Conservation (phyloP, 1,140 invertebrate genomes). For the Popillia japonica region DNA sequence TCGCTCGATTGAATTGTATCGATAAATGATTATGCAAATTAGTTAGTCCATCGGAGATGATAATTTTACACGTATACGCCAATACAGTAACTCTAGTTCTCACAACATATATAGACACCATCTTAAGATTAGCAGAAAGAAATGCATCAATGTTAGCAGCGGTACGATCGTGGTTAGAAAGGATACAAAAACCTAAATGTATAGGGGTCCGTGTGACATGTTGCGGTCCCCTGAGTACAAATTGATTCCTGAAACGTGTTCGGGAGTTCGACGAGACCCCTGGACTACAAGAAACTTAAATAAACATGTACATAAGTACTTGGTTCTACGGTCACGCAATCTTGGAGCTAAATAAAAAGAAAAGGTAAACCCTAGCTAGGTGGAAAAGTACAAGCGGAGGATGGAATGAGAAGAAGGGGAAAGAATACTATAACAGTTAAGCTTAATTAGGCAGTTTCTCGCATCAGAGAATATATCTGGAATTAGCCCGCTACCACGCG, state of each 20-base stretch:
- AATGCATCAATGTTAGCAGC: neutral
- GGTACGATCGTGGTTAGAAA: neutral
- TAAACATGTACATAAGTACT: constrained; percentile 11
- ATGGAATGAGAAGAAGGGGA: neutral
- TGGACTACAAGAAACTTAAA: neutral
- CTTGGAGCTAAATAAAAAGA: neutral
- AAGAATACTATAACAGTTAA: neutral
- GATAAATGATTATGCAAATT: too few relatives aligned
- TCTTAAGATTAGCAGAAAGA: neutral
- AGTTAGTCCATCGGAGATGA: too few relatives aligned
- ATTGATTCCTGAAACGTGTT: neutral
- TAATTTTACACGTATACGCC: too few relatives aligned
- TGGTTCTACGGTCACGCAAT: constrained; percentile 3
- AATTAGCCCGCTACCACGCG: neutral
- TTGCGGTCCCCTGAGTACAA: constrained; percentile 8
- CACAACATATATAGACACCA: too few relatives aligned
- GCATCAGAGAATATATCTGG: neutral
- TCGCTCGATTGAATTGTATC: too few relatives aligned
- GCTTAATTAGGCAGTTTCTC: neutral
- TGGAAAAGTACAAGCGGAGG: neutral
- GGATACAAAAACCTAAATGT: neutral
- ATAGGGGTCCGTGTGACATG: constrained; percentile 3
- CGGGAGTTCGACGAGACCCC: neutral
- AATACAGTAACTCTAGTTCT: too few relatives aligned
- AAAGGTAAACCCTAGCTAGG: neutral